phyloP scores from a whole-genome alignment of 2,888 invertebrate genomes.

The Punctoribates punctum region DNA sequence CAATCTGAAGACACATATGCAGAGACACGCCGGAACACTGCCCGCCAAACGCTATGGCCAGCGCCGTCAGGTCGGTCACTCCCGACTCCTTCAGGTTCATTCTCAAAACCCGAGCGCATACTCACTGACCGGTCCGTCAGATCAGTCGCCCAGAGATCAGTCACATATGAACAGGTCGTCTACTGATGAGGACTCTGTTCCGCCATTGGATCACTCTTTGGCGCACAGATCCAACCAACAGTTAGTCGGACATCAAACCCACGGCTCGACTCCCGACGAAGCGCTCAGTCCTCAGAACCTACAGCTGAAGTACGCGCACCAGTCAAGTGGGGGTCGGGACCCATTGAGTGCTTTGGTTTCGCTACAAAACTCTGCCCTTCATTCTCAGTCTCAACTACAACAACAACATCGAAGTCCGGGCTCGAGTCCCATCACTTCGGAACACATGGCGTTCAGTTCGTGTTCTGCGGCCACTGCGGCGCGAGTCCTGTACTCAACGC shows the following conservation, averaged over 20 bases:
- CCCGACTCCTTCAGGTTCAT: slow-evolving; percentile 39
- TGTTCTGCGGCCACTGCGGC: slow-evolving; percentile 45
- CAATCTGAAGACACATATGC: slow-evolving; percentile 50
- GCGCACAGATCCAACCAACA: slow-evolving; percentile 3
- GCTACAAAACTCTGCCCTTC: slow-evolving; percentile 35
- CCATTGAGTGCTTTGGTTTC: slow-evolving; percentile 32
- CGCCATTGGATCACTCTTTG: slow-evolving; percentile 32
- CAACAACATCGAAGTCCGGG: slow-evolving; percentile 37
- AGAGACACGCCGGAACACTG: slow-evolving; percentile 49
- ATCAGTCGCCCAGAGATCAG: slow-evolving; percentile 34
- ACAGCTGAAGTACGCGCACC: slow-evolving; percentile 24
- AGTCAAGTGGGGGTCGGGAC: background rate
- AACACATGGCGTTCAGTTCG: slow-evolving; percentile 33
- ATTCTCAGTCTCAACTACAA: slow-evolving; percentile 29
- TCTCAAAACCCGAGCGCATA: background rate
- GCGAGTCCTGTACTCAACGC: slow-evolving; percentile 46
- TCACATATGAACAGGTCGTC: slow-evolving; percentile 30
- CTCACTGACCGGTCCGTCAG: background rate
- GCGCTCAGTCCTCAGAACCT: slow-evolving; percentile 19
- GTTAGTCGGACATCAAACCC: background rate
- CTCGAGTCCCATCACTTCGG: slow-evolving; percentile 38
- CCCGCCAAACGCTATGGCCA: slow-evolving; percentile 47
- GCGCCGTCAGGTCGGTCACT: slow-evolving; percentile 38
- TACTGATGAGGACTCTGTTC: slow-evolving; percentile 37
- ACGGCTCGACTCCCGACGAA: slow-evolving; percentile 29